phyloP scores from a whole-genome alignment of 2,797 vertebrate genomes.

The Molossus molossus region DNA sequence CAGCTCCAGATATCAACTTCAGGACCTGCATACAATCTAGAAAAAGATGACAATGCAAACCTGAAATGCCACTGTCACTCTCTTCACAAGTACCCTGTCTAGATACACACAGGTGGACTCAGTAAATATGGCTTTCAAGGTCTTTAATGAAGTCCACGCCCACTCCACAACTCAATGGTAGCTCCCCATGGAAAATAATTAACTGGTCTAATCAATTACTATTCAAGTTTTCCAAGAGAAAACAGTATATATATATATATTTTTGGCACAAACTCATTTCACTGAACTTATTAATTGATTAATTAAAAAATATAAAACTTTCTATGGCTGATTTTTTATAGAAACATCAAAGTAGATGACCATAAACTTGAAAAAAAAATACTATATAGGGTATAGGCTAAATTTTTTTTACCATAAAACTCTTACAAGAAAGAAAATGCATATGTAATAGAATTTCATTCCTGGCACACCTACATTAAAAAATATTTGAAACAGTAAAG shows the following conservation, averaged over 20 bases:
- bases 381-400: neutral
- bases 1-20: conserved; percentile 99
- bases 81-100: neutral
- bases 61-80: neutral
- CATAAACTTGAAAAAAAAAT: conserved; percentile 12
- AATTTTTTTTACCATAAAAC: neutral
- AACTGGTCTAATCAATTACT: neutral
- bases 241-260: neutral
- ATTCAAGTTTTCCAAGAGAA: conserved; percentile 39
- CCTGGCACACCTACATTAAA: neutral
- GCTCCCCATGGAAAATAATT: neutral
- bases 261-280: conserved; percentile 39
- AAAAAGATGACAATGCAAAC: neutral
- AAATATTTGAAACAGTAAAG: conserved; percentile 30
- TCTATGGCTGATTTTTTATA: conserved; percentile 55
- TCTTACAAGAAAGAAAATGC: conserved; percentile 27
- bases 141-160: neutral
- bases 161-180: neutral
- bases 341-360: conserved; percentile 31
- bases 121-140: neutral
- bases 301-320: conserved; percentile 43
- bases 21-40: conserved; percentile 97
- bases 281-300: neutral
- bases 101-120: neutral
- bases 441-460: neutral